Percentiles rank a stretch among this genome's conserved stretches.
phyloP scores from a whole-genome alignment of 2,888 invertebrate species.

The Microdon myrmicae region DNA sequence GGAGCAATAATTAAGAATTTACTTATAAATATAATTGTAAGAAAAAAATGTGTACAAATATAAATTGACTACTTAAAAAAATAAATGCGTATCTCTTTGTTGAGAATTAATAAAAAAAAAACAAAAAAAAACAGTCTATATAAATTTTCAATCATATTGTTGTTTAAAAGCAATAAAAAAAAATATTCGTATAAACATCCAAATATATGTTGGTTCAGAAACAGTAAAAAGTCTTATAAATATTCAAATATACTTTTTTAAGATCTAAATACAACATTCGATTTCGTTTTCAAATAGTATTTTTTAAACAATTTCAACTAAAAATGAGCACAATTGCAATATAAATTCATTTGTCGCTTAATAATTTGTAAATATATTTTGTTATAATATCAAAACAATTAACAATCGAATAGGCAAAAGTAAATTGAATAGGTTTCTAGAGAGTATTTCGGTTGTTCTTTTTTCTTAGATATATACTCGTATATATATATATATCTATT shows the following conservation, averaged over 20 bases:
- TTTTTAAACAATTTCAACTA: conserved; percentile 31
- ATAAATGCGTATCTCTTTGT: too few relatives aligned
- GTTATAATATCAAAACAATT: conserved; percentile 19
- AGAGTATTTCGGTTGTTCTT: conserved; percentile 3
- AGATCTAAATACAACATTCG: conserved; percentile 20
- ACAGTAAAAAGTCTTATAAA: conserved; percentile 47
- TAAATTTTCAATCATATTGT: background rate
- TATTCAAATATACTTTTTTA: conserved; percentile 44
- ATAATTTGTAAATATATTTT: conserved; percentile 26
- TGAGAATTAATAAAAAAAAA: too few relatives aligned
- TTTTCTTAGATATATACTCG: conserved; percentile 6
- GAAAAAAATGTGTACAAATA: too few relatives aligned
- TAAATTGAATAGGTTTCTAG: conserved; percentile 1
- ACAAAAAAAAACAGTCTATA: too few relatives aligned
- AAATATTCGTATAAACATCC: background rate
- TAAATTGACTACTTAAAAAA: too few relatives aligned
- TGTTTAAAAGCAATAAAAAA: background rate
- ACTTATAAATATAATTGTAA: too few relatives aligned
- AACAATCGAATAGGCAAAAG: conserved; percentile 13
- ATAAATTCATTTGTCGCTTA: background rate
- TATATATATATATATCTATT: conserved; percentile 38
- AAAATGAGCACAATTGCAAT: conserved; percentile 17
- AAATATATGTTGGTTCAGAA: conserved; percentile 20
- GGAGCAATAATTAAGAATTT: too few relatives aligned
- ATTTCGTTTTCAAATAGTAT: conserved; percentile 20